phyloP scores from a whole-genome alignment of 2,888 invertebrate genomes.

The Drosophila affinis region DNA sequence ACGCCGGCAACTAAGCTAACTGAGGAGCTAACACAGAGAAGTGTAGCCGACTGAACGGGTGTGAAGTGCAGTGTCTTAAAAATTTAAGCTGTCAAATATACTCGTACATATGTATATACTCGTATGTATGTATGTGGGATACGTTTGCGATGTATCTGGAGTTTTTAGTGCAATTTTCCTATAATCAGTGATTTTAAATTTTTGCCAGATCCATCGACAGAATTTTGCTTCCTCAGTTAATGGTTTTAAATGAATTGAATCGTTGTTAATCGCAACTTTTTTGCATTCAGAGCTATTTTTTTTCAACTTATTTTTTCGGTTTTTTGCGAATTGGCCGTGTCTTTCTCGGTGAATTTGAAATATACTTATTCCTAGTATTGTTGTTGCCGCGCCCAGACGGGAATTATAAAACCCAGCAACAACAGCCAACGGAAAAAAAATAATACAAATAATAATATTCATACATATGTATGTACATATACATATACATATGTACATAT shows the following conservation, averaged over 20 bases:
- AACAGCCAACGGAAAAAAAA: conserved; percentile 6
- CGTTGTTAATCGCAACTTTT: conserved; percentile 27
- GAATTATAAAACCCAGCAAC: conserved; percentile 52
- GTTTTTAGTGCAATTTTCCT: neutral
- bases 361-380: conserved; percentile 16
- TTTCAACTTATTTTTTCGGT: conserved; percentile 15
- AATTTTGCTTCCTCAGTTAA: neutral
- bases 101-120: neutral
- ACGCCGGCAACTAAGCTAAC: conserved; percentile 23
- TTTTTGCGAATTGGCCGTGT: conserved; percentile 1
- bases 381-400: conserved; percentile 12
- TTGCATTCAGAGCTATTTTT: conserved; percentile 1
- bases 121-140: neutral
- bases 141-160: neutral
- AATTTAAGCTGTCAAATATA: conserved; percentile 12
- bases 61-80: conserved; percentile 31
- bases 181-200: conserved; percentile 5
- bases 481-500: neutral
- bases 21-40: conserved; percentile 1
- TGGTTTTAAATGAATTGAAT: conserved; percentile 11
- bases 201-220: conserved; percentile 4
- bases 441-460: conserved; percentile 6
- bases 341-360: conserved; percentile 23
- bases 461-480: neutral
- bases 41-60: conserved; percentile 18